Evolutionary conservation across 2,888 invertebrate genomes (phyloP), one percentile per base, ranked within the genome.

Genomic region (Synanthedon andrenaeformis): DNA sequence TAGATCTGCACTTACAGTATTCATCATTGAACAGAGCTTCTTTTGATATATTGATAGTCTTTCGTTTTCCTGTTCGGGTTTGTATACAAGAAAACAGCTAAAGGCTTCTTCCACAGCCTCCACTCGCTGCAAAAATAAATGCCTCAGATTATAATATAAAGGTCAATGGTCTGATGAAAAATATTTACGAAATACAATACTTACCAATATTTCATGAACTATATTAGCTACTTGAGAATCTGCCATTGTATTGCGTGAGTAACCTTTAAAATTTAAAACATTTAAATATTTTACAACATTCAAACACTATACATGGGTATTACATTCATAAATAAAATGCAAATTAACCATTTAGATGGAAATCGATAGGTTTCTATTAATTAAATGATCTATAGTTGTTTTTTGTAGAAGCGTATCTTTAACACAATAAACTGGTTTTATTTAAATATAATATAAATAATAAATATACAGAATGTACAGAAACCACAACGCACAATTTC

Each of bases 71-170:
- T 90, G 89, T 53, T 92, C 91, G 14, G 91, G 89, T 62, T 92
- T 91, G 67, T 96, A 93, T 1, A 96, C 93, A 56, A 97, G 89
- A 64, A 94, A 95, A 65, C 94, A 94, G 72, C 94, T 94, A 70
- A 98, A 97, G 0, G 96, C 95, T 77, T 96, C 95, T 70, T 96
- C 96, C 41, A 95, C 93, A 0, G 92, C 90, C 70, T 96, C 95
- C 6, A 95, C 93, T 75, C 92, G 91, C 94, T 94, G 65, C 35
- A 35, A 12, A 85, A 82, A 59, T 53, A 57, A 53, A 42, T 41
- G 19, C 49, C 23, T 50, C 51, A 6, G 45, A 28, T 49, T 11
- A 53, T 14, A 51, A 49, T 11, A 53, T 14, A 51, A 49, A 41
- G 42, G 42, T 13, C 19, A 13, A 42, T 28, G n/a, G 1, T 45